phyloP scores from a whole-genome alignment of 2,797 vertebrate species.

The Chrosomus eos region DNA sequence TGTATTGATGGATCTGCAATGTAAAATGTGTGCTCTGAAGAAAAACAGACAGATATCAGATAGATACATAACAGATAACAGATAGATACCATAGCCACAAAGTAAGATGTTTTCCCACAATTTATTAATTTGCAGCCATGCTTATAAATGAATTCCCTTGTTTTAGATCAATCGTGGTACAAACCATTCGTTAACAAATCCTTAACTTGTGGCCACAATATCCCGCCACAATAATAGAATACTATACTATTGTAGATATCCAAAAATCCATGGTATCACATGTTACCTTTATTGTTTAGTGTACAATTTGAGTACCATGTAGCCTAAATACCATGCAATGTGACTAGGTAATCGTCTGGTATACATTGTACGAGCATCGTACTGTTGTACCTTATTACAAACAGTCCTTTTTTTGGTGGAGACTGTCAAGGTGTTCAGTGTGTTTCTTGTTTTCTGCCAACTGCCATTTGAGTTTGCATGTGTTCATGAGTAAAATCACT shows the following conservation, averaged over 20 bases:
- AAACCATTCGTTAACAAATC: too few species aligned
- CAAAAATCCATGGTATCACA: neutral
- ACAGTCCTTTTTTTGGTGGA: neutral
- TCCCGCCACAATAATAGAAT: too few species aligned
- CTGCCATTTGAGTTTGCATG: constrained; percentile 41
- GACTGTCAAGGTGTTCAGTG: constrained; percentile 12
- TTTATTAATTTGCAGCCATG: too few species aligned
- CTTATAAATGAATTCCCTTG: too few species aligned
- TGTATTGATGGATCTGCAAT: too few species aligned
- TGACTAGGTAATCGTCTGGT: neutral
- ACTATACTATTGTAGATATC: neutral
- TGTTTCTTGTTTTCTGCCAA: constrained; percentile 27
- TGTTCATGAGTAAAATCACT: constrained; percentile 52
- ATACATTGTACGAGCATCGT: neutral
- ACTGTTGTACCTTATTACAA: neutral
- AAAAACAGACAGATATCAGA: too few species aligned
- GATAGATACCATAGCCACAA: too few species aligned
- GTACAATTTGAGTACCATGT: neutral
- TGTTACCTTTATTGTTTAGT: neutral
- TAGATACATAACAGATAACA: too few species aligned
- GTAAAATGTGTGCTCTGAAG: too few species aligned
- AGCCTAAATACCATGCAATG: neutral
- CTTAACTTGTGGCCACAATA: too few species aligned
- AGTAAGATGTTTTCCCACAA: too few species aligned
- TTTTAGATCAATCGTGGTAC: too few species aligned